A percentile compares a stretch with the other conserved stretches of the same genome.
Conservation (phyloP, 1,140 invertebrate species). For the Ditylenchus dipsaci region DNA sequence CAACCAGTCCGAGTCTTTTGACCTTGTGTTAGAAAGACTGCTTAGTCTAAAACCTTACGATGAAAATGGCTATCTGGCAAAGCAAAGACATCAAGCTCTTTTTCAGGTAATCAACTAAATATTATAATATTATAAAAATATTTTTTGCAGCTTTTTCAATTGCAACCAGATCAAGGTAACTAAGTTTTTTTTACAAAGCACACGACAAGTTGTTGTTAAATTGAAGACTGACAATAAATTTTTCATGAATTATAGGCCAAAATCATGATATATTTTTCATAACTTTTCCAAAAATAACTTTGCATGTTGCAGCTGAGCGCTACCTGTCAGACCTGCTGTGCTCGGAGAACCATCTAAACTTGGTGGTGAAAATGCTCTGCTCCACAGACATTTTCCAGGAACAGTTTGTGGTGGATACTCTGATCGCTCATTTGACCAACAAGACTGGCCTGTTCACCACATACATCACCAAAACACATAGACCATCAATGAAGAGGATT, state of each 20-base stretch:
- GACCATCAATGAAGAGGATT: conserved; percentile 10
- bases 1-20: conserved; percentile 18
- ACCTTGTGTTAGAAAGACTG: conserved; percentile 2
- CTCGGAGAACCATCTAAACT: background rate
- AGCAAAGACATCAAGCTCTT: conserved; percentile 6
- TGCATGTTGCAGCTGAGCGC: background rate
- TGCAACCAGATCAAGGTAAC: background rate
- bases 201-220: background rate
- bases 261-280: too few species aligned
- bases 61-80: background rate
- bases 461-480: conserved; percentile 17
- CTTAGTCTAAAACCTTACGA: background rate
- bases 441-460: conserved; percentile 1
- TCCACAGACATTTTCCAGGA: conserved; percentile 7
- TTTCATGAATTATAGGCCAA: too few species aligned
- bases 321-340: background rate
- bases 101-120: background rate
- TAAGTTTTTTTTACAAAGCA: conserved; percentile 5
- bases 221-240: too few species aligned
- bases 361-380: conserved; percentile 2
- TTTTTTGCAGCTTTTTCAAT: background rate
- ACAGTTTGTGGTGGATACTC: conserved; percentile 13
- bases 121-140: background rate
- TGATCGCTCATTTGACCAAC: conserved; percentile 16
- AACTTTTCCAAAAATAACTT: too few species aligned